Conservation (phyloP, 92 coral and sea anemone genomes). For the Zoanthus sociatus region DNA sequence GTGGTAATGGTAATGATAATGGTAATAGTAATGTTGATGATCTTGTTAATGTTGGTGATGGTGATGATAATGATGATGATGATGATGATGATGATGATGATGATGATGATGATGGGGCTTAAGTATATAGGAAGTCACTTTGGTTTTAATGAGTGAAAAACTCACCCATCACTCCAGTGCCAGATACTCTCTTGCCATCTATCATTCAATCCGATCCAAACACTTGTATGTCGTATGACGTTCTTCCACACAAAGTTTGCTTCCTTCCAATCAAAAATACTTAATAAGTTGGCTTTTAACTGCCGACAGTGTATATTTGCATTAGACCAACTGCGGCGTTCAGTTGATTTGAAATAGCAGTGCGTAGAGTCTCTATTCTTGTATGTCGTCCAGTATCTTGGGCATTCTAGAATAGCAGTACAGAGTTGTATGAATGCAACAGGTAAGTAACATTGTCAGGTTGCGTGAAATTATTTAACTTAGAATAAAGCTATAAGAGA, state of each 20-base stretch:
- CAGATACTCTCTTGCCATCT: conserved; percentile 10
- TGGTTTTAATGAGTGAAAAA: background rate
- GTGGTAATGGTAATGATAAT: background rate
- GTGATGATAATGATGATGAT: no score
- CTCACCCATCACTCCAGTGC: conserved; percentile 47
- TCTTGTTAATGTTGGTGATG: background rate
- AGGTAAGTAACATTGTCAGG: background rate
- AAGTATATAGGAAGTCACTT: no score
- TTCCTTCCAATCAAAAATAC: conserved; percentile 15
- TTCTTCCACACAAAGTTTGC: conserved; percentile 24
- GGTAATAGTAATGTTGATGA: background rate
- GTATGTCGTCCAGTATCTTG: conserved; percentile 14
- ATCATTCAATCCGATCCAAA: conserved; percentile 42
- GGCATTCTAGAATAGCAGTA: conserved; percentile 22
- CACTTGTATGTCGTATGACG: conserved; percentile 7
- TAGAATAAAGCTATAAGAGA: background rate
- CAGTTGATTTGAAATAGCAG: conserved; percentile 33
- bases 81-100: no score
- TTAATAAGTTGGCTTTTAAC: conserved; percentile 28
- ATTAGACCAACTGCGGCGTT: conserved; percentile 21
- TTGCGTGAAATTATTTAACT: background rate
- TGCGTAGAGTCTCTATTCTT: conserved; percentile 2
- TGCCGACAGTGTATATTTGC: conserved; percentile 25
- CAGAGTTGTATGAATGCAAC: background rate
- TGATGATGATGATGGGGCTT: no score